Percentiles rank a stretch among this genome's conserved stretches.
Evolutionary conservation across 2,113 vertebrate species (phyloP).

Genomic region (Pleuronectes platessa): DNA sequence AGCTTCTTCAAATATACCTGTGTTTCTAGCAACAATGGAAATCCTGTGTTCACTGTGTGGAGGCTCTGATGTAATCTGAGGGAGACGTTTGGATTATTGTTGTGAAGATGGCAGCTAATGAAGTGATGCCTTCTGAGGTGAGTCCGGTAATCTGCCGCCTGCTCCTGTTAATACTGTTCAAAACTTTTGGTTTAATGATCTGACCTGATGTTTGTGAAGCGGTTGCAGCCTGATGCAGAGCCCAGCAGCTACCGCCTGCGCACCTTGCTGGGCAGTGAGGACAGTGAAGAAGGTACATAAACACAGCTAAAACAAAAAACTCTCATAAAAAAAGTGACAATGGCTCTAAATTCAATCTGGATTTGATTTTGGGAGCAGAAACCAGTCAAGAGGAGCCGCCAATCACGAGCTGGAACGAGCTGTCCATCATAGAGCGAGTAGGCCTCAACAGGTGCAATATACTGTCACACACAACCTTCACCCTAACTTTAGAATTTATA

Average conservation of each 20-base stretch:
- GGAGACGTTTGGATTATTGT: slow-evolving; percentile 3
- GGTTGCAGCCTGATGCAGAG: slow-evolving; percentile 43
- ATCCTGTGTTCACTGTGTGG: neutral
- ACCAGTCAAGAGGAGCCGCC: slow-evolving; percentile 60
- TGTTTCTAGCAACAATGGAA: neutral
- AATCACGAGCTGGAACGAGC: slow-evolving; percentile 66
- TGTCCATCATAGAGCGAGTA: slow-evolving; percentile 82
- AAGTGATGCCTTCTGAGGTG: slow-evolving; percentile 59
- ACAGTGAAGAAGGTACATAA: slow-evolving; percentile 85
- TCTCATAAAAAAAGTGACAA: neutral
- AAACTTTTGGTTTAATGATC: neutral
- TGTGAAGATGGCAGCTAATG: neutral
- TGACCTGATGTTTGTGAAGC: neutral
- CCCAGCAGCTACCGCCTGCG: slow-evolving; percentile 30
- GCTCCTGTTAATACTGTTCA: slow-evolving; percentile 23
- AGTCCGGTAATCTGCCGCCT: slow-evolving; percentile 11
- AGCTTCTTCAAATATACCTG: neutral
- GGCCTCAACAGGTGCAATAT: slow-evolving; percentile 82
- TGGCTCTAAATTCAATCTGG: neutral
- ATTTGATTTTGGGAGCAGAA: slow-evolving; percentile 56
- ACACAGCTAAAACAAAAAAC: slow-evolving; percentile 4
- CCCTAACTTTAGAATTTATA: neutral
- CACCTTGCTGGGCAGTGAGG: slow-evolving; percentile 50
- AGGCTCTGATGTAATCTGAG: slow-evolving; percentile 6
- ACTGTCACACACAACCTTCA: neutral